Evolutionary conservation across 2,888 invertebrate species (phyloP).

Genomic region (Elysia crispata): DNA sequence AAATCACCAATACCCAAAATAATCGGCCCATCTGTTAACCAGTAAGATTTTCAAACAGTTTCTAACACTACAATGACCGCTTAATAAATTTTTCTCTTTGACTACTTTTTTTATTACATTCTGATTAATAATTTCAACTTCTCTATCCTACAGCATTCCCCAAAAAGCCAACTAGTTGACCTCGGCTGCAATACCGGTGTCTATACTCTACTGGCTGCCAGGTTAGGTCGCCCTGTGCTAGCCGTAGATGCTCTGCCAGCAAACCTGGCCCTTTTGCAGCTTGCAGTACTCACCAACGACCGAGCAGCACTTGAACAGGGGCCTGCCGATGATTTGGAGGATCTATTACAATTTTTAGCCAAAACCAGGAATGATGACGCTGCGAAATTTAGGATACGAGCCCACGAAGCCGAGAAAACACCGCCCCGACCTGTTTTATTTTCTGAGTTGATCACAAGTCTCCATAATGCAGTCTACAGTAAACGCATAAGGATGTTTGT

Average conservation of each 20-base stretch:
- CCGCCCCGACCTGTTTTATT: background rate
- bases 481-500: conserved; percentile 36
- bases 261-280: conserved; percentile 47
- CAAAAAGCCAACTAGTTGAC: conserved; percentile 29
- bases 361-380: too few relatives aligned
- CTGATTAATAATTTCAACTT: background rate
- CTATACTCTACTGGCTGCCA: conserved; percentile 47
- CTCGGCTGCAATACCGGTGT: conserved; percentile 51
- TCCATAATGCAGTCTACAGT: conserved; percentile 41
- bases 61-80: too few relatives aligned
- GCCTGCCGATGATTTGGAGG: too few relatives aligned
- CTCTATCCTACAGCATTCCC: background rate
- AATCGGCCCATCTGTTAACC: too few relatives aligned
- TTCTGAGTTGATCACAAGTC: conserved; percentile 37
- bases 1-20: too few relatives aligned
- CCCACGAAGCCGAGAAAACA: too few relatives aligned
- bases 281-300: conserved; percentile 41
- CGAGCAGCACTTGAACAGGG: background rate
- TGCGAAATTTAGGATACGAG: too few relatives aligned
- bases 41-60: too few relatives aligned
- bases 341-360: too few relatives aligned
- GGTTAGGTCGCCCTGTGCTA: conserved; percentile 41
- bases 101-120: too few relatives aligned
- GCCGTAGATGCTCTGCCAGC: conserved; percentile 46
- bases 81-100: too few relatives aligned